A percentile compares a stretch with the other conserved stretches of the same genome.
phyloP scores from a whole-genome alignment of 2,113 vertebrate genomes.

The Alaudala cheleensis region DNA sequence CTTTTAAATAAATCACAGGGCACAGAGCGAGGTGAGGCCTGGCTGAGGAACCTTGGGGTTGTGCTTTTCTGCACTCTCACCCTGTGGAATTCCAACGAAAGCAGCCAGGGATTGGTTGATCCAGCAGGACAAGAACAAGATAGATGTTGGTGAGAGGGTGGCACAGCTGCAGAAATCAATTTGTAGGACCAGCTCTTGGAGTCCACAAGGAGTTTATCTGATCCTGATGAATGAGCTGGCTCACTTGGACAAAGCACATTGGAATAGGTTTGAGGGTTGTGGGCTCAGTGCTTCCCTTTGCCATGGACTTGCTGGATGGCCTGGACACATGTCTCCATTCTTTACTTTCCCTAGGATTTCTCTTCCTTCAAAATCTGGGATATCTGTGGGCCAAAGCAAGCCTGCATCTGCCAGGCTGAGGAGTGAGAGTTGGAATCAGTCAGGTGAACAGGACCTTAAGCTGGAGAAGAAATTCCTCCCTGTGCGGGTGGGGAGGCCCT shows the following conservation, averaged over 20 bases:
- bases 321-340: not conserved
- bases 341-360: not conserved
- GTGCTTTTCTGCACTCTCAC: not conserved
- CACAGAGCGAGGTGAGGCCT: not conserved
- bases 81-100: not conserved
- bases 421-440: accelerated
- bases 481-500: accelerated
- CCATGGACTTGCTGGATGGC: not conserved
- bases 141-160: not conserved
- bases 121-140: not conserved
- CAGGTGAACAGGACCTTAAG: not conserved
- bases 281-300: not conserved
- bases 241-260: not conserved
- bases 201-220: not conserved
- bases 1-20: not conserved
- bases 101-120: not conserved
- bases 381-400: not conserved
- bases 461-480: not conserved
- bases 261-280: accelerated
- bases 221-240: accelerated
- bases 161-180: not conserved
- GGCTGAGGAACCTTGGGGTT: not conserved
- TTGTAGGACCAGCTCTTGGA: not conserved
- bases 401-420: not conserved
- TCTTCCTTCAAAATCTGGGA: not conserved